A percentile compares a stretch with the other conserved stretches of the same genome.
Conservation (phyloP, 2,797 vertebrate species). For the Apodemus agrarius region DNA sequence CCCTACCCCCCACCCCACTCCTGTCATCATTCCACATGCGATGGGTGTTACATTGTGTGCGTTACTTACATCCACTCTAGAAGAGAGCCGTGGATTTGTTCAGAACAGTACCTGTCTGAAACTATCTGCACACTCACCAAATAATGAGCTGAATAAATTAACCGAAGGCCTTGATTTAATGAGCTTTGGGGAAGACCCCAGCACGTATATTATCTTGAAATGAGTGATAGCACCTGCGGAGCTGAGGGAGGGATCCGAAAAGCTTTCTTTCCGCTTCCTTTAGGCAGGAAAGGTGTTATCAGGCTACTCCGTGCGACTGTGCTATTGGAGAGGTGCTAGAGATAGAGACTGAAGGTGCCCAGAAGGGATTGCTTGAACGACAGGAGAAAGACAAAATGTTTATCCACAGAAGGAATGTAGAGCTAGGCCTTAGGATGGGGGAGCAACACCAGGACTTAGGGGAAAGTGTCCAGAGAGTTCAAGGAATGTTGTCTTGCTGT, state of each 20-base stretch:
- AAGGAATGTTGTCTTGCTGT: slow-evolving; percentile 45
- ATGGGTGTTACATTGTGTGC: neutral
- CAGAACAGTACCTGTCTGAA: neutral
- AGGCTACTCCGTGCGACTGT: neutral
- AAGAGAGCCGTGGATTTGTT: slow-evolving; percentile 7
- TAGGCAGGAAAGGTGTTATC: neutral
- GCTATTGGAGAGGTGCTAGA: neutral
- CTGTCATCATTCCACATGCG: neutral
- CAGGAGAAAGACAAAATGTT: neutral
- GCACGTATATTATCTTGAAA: neutral
- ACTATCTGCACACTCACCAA: neutral
- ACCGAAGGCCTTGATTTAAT: neutral
- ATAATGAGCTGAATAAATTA: slow-evolving; percentile 11
- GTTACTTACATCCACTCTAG: neutral
- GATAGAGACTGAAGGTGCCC: neutral
- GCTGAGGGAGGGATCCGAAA: neutral
- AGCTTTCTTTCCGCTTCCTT: neutral
- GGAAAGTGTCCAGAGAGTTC: neutral
- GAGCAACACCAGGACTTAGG: neutral
- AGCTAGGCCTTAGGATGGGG: neutral
- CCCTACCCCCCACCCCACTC: neutral
- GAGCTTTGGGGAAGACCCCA: neutral
- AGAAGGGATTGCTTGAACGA: neutral
- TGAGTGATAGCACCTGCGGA: neutral
- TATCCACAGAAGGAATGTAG: neutral